Base-by-base conservation (phyloP, 2,113 vertebrate genomes). In the Microcebus lehilahytsara region DNA sequence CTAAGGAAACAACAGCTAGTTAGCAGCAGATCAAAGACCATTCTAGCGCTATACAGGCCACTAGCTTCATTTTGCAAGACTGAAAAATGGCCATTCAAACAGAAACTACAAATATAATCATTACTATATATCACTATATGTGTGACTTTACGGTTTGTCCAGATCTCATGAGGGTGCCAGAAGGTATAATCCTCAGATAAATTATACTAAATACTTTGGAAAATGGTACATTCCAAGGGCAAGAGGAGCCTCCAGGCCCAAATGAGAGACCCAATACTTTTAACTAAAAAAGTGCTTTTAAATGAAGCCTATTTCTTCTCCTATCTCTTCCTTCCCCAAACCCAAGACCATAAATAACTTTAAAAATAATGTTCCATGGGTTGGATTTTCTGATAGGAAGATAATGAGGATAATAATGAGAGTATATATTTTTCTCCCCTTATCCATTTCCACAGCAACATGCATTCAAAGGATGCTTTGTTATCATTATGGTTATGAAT, bases 341-440 rank as follows among this genome's bases (percentile, higher is more conserved):
- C 49, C 56, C 27, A 60, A 91, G 81, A 56, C 53, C 67, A 79
- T 19, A 90, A 97, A 67, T 78, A 86, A 97, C 85, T 95, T 91
- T 75, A n/a, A 62, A 91, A 96, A 94, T 89, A 95, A 77, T 58
- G 64, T 58, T 95, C 69, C 12, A 1, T 49, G 53, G 91, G 93
- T 42, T 86, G 64, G 83, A 37, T 30, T 34, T 71, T 92, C 78
- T 49, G 13, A n/a, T 42, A 83, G 80, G 81, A 84, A 78, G 75
- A 49, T 56, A 67, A 95, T 46, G 16, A 91, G 84, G 37, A 42
- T 67, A 75, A 79, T 69, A 69, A 66, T 11, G 14, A 92, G 20
- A 9, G 34, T 71, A 22, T 10, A 49, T 22, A 69, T 17, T 51
- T 3, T 2, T 11, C 79, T 64, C 11, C 23, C 53, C 69, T 69